phyloP scores from a whole-genome alignment of 2,113 vertebrate species.

The Xenopus laevis region DNA sequence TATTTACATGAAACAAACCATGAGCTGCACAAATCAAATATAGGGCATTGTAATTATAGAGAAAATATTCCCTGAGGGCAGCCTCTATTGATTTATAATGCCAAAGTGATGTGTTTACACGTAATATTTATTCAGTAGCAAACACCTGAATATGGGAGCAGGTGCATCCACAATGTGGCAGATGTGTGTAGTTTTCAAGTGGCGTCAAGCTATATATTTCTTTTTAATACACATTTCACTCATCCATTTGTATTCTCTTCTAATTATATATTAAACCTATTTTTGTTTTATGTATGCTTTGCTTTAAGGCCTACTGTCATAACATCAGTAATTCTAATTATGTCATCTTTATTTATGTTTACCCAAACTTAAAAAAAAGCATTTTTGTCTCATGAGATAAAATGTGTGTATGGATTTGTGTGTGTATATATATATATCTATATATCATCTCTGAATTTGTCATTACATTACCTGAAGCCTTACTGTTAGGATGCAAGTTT shows the following conservation, averaged over 20 bases:
- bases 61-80: constrained; percentile 1
- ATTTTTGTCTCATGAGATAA: too few species aligned
- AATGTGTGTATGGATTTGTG: too few species aligned
- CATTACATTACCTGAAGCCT: too few species aligned
- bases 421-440: too few species aligned
- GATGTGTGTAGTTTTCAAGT: not conserved
- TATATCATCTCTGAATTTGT: too few species aligned
- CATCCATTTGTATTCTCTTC: not conserved
- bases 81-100: constrained; percentile 13
- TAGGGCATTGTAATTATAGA: constrained; percentile 3
- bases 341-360: too few species aligned
- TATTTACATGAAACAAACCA: constrained; percentile 11
- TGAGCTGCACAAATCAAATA: not conserved
- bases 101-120: not conserved
- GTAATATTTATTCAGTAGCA: constrained; percentile 6
- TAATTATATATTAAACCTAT: too few species aligned
- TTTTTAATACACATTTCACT: constrained; percentile 2
- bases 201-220: not conserved
- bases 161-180: constrained; percentile 27
- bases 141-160: constrained; percentile 26
- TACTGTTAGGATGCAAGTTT: too few species aligned
- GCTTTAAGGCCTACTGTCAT: too few species aligned
- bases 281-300: too few species aligned
- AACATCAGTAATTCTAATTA: too few species aligned
- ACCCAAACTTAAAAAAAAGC: too few species aligned